Evolutionary conservation across 2,888 invertebrate genomes (phyloP).

Genomic region (Drosophila helvetica): DNA sequence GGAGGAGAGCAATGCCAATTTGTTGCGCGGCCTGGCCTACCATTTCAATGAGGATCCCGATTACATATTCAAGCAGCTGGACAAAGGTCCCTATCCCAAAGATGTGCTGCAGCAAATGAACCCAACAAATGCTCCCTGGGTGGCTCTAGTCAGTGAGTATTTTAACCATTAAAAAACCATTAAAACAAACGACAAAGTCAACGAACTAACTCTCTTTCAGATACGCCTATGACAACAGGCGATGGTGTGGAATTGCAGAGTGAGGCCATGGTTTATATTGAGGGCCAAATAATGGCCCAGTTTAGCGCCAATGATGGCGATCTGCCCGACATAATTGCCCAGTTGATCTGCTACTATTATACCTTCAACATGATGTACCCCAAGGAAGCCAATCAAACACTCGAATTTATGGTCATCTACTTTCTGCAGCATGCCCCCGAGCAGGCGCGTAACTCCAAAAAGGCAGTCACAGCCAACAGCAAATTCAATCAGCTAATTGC

Average conservation of each 20-base stretch:
- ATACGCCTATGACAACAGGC: slow-evolving; percentile 25
- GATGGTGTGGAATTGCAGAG: slow-evolving; percentile 33
- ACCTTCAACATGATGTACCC: slow-evolving; percentile 78
- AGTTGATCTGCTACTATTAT: slow-evolving; percentile 76
- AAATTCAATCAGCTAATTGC: slow-evolving; percentile 71
- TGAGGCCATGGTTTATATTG: slow-evolving; percentile 71
- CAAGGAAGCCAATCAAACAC: slow-evolving; percentile 78
- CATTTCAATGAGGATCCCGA: slow-evolving; percentile 73
- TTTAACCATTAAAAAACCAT: not conserved
- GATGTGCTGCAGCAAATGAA: slow-evolving; percentile 63
- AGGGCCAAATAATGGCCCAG: slow-evolving; percentile 70
- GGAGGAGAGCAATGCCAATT: slow-evolving; percentile 65
- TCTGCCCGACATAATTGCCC: slow-evolving; percentile 69
- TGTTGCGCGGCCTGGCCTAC: slow-evolving; percentile 69
- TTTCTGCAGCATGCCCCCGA: slow-evolving; percentile 70
- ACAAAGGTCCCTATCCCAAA: slow-evolving; percentile 56
- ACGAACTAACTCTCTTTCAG: not conserved
- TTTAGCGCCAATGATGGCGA: slow-evolving; percentile 61
- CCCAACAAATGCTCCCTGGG: slow-evolving; percentile 73
- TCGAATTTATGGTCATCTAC: slow-evolving; percentile 75
- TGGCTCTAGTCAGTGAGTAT: slow-evolving; percentile 76
- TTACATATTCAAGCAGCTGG: slow-evolving; percentile 67
- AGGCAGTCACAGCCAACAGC: slow-evolving; percentile 59
- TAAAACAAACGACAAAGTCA: not conserved
- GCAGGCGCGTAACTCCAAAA: slow-evolving; percentile 66